Conservation (phyloP, 2,888 invertebrate genomes). For the Ypsolopha scabrella region DNA sequence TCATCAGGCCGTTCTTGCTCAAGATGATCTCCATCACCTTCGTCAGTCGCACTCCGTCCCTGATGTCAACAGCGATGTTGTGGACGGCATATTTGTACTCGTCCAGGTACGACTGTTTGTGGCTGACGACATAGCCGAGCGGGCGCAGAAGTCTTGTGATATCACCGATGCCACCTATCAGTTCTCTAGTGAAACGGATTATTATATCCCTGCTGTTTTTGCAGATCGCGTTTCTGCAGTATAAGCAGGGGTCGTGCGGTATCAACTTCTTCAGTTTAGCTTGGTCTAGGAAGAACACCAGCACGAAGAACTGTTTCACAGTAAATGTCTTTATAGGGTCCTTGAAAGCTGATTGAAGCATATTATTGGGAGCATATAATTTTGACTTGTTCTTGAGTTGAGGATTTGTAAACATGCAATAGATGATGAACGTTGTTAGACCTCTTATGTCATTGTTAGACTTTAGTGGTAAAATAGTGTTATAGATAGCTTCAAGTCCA, state of each 20-base stretch:
- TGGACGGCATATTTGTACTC: conserved; percentile 91
- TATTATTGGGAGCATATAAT: conserved; percentile 60
- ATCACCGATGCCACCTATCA: conserved; percentile 86
- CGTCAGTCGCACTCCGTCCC: conserved; percentile 89
- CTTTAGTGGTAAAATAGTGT: conserved; percentile 77
- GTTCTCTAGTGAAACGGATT: conserved; percentile 81
- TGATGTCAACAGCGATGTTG: conserved; percentile 82
- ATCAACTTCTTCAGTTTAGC: conserved; percentile 86
- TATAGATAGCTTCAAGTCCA: conserved; percentile 89
- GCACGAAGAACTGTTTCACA: conserved; percentile 84
- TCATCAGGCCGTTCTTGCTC: conserved; percentile 74
- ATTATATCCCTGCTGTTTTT: conserved; percentile 86
- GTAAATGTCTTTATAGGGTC: conserved; percentile 82
- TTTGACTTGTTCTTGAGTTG: conserved; percentile 74
- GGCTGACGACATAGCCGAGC: conserved; percentile 80
- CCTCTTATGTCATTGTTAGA: conserved; percentile 85
- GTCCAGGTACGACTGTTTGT: conserved; percentile 86
- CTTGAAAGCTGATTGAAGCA: conserved; percentile 75
- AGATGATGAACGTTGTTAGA: conserved; percentile 80
- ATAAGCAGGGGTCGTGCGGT: conserved; percentile 91
- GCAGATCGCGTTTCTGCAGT: conserved; percentile 77
- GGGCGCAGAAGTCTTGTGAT: conserved; percentile 82
- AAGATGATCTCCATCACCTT: conserved; percentile 86
- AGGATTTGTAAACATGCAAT: conserved; percentile 82
- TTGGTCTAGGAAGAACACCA: conserved; percentile 87